Conservation (phyloP, 2,113 vertebrate species). For the Tragelaphus imberbis region DNA sequence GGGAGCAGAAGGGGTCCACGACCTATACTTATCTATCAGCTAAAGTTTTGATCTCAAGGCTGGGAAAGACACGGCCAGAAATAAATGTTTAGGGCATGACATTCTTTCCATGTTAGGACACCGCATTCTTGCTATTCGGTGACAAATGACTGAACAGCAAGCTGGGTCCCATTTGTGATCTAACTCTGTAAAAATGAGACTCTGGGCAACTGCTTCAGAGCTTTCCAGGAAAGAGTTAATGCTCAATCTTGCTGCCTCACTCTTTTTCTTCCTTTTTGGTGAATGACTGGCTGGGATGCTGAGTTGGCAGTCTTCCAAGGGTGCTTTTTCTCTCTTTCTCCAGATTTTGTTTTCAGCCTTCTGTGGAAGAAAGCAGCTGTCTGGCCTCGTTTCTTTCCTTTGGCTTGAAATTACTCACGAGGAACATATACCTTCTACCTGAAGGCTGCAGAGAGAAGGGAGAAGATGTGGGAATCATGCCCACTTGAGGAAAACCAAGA, state of each 20-base stretch:
- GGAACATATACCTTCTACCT: not conserved
- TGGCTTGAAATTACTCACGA: not conserved
- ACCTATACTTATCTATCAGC: constrained; percentile 54
- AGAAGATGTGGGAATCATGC: not conserved
- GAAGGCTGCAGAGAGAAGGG: not conserved
- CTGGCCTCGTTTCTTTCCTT: not conserved
- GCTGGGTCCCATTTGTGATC: constrained; percentile 65
- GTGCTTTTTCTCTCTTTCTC: not conserved
- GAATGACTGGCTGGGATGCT: not conserved
- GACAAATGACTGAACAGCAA: constrained; percentile 69
- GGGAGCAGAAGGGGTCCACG: not conserved
- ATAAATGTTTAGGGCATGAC: constrained; percentile 73
- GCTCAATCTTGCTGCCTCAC: not conserved
- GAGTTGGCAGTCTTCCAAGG: not conserved
- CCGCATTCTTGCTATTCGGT: constrained; percentile 69
- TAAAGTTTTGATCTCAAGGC: constrained; percentile 66
- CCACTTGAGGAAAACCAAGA: not conserved
- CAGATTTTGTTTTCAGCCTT: not conserved
- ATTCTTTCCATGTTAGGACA: constrained; percentile 76
- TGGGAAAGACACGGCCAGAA: constrained; percentile 71
- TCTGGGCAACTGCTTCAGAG: not conserved
- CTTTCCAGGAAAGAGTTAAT: constrained; percentile 63
- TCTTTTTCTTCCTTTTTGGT: not conserved
- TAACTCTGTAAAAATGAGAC: constrained; percentile 64
- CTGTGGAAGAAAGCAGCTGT: not conserved